Base-by-base conservation (phyloP, 2,888 invertebrate genomes). In the Polydrusus cervinus region DNA sequence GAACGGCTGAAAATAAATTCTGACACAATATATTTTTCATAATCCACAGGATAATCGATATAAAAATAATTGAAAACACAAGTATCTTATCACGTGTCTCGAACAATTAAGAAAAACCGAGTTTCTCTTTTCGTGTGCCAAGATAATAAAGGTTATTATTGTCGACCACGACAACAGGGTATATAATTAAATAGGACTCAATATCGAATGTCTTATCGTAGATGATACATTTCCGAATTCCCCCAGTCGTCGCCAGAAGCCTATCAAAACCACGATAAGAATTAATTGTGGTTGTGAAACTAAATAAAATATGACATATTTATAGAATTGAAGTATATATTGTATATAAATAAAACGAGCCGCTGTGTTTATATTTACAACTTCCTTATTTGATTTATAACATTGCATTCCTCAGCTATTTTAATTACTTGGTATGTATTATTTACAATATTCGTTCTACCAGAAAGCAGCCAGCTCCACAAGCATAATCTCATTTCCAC, bases 261-360 rank as follows among this genome's bases (percentile, higher is more conserved):
- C 11, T 18, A 18, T 60, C 38, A 16, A 30, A 60, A 60, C 16
- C 38, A 5, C 11, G 57, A 60, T 60, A 60, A 60, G 18, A 60
- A 38, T 38, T 38, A 38, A 38, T 38, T 18, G 57, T 38, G 57
- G 57, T 38, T 11, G 18, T 38, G 18, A 38, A 60, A 60, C 14
- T 30, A 60, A 60, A 11, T 60, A 11, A 53, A 53, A 30, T 53
- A 60, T 60, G 57, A 60, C 57, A 60, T 60, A 16, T 60, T 38
- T 60, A 47, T 47, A 16, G 11, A 60, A 60, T 1, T 34, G n/a
- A n/a, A n/a, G 34, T 53, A 53, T 20, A 13, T 18, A 18, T n/a
- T n/a, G n/a, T 20, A 55, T 30, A 60, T 60, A 38, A 60, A 38
- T 38, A 38, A 60, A 38, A 40, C 40, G 38, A 38, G 38, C 40